These are phyloP conservation scores for Hydraecia micacea DNA, from an alignment of 2,888 invertebrate species.

Conservation along the genomic window DNA sequence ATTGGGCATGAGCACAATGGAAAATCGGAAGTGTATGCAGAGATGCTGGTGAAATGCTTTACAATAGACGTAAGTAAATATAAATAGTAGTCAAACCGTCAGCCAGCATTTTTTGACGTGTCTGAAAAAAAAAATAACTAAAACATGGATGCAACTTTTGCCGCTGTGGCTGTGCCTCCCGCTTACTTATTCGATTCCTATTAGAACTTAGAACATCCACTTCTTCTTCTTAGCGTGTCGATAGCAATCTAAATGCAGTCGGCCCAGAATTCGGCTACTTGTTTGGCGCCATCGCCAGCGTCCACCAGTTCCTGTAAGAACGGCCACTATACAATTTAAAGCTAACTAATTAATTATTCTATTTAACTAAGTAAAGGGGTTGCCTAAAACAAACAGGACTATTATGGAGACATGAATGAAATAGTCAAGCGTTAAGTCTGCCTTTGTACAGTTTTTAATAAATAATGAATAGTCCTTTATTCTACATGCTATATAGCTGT, in stretches of 20 bases:
- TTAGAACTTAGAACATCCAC: constrained; percentile 1
- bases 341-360: neutral
- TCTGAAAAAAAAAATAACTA: constrained; percentile 3
- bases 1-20: constrained; percentile 74
- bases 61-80: constrained; percentile 83
- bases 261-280: too few relatives aligned
- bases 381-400: neutral
- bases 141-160: neutral
- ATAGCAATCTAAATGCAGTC: too few relatives aligned
- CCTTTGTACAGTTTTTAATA: too few relatives aligned
- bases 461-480: too few relatives aligned
- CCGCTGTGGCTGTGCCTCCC: neutral
- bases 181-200: constrained; percentile 18
- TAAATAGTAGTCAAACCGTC: neutral
- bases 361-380: neutral
- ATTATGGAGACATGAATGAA: neutral
- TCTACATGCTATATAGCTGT: too few relatives aligned
- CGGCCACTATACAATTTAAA: neutral
- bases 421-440: neutral
- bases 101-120: neutral
- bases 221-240: too few relatives aligned
- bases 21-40: constrained; percentile 76
- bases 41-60: constrained; percentile 84
- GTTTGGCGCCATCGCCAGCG: too few relatives aligned
- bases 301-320: too few relatives aligned